Evolutionary conservation across 2,888 invertebrate species (phyloP), one percentile per base, ranked within the genome.

Genomic region (Athetis lepigone): DNA sequence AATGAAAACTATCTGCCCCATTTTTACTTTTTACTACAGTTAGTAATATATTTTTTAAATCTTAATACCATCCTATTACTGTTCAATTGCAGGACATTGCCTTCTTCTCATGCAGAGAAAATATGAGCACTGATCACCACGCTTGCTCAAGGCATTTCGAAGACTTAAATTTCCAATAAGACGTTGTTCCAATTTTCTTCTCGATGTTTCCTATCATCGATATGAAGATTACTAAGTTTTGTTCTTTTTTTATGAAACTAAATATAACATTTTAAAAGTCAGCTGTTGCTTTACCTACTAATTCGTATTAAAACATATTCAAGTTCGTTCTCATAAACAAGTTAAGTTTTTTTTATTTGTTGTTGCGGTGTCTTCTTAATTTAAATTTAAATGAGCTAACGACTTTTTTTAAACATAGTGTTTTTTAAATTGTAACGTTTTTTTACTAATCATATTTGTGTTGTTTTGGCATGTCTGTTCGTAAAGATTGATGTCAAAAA

Each of bases 361-460:
- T 70, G 37, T 64, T 21, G 19, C 51, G 23, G 50, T 45, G 50
- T 42, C 27, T 59, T 69, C 9, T 51, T 74, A 62, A 74, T 74
- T 70, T 33, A 63, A 66, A 79, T 70, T 65, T 39, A 51, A 70
- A 77, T 61, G 4, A 39, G 46, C 16, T 77, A 79, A 75, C 71
- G 66, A 77, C 63, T 50, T 65, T 70, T 51, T 39, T 70, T 74
- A 73, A 75, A 78, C 77, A 71, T 68, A 16, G 39, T 60, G n/a
- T n/a, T n/a, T n/a, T n/a, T 77, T 78, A 61, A 75, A 70, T 58
- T 66, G 19, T 61, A 71, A 65, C 42, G 56, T 43, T 29, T 57
- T 51, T 43, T 58, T 46, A 69, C 63, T 69, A 58, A 71, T 71
- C 23, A 29, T 68, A 55, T 73, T 58, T 57, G 39, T 72, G 69